Evolutionary conservation across 2,797 vertebrate species (phyloP).

Genomic region (Coendou prehensilis): DNA sequence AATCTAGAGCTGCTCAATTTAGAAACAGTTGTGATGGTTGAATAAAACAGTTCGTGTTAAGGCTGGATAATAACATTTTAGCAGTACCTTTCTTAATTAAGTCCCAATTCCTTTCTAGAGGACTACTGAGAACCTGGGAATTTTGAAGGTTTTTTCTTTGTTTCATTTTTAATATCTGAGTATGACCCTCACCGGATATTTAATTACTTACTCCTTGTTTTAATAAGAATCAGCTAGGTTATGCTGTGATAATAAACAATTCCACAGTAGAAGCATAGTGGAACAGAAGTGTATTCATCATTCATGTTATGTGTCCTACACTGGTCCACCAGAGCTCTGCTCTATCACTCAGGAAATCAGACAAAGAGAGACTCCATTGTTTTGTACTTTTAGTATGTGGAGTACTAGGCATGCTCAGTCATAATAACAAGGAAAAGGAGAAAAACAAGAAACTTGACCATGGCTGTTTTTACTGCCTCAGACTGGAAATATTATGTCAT

Average conservation of each 20-base stretch:
- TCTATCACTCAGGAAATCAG: neutral
- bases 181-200: neutral
- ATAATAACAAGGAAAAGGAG: neutral
- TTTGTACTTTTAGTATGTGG: neutral
- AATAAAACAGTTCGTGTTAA: neutral
- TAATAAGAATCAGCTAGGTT: neutral
- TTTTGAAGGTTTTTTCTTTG: conserved; percentile 5
- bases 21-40: neutral
- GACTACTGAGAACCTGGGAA: conserved; percentile 5
- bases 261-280: neutral
- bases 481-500: neutral
- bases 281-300: neutral
- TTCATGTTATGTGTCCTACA: neutral
- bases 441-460: neutral
- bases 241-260: neutral
- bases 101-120: neutral
- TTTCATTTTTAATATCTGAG: conserved; percentile 48
- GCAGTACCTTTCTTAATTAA: neutral
- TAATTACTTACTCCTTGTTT: neutral
- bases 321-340: neutral
- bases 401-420: neutral
- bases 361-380: neutral
- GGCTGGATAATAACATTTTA: conserved; percentile 1
- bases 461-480: neutral
- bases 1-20: neutral